phyloP scores from a whole-genome alignment of 2,888 invertebrate species.

The Acanthoscelides obtectus region DNA sequence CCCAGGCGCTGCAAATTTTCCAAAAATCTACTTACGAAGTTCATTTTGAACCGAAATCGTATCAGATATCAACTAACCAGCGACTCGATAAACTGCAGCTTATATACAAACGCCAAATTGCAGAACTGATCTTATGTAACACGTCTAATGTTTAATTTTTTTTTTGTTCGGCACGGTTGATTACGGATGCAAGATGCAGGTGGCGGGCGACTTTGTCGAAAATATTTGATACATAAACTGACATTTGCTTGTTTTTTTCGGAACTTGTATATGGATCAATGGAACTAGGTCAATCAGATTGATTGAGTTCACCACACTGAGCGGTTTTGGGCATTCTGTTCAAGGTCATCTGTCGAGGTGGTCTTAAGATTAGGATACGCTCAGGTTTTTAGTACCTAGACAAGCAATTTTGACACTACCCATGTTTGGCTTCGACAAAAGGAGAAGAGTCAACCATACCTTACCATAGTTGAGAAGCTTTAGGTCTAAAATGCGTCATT shows the following conservation, averaged over 20 bases:
- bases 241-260: background rate
- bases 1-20: background rate
- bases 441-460: too few species aligned
- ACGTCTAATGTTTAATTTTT: background rate
- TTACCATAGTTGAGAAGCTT: too few species aligned
- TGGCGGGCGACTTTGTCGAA: background rate
- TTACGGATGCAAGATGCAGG: background rate
- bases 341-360: background rate
- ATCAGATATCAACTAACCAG: background rate
- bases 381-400: too few species aligned
- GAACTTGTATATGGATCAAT: background rate
- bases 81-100: background rate
- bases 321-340: background rate
- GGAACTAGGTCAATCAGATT: background rate
- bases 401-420: too few species aligned
- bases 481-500: too few species aligned
- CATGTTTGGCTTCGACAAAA: too few species aligned
- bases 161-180: background rate
- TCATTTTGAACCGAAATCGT: background rate
- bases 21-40: background rate
- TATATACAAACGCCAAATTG: background rate
- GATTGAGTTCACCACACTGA: background rate
- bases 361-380: background rate
- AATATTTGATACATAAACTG: background rate
- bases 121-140: background rate